Evolutionary conservation across 2,113 vertebrate genomes (phyloP).

Genomic region (Oryzias curvinotus): DNA sequence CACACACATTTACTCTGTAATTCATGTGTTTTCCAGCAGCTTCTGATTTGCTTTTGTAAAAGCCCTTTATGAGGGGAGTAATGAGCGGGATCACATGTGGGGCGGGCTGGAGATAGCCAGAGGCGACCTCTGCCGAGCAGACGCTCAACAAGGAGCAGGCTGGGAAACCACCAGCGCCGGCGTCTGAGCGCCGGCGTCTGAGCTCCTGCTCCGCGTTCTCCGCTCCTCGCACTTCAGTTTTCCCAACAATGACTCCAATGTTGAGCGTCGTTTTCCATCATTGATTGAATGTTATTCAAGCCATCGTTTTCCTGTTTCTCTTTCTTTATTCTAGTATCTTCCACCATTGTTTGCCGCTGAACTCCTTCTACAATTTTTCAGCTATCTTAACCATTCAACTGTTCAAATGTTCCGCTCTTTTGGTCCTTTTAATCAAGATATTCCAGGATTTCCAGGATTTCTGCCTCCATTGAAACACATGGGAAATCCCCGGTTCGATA

Average conservation of each 20-base stretch:
- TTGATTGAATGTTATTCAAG: too few relatives aligned
- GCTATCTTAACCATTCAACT: too few relatives aligned
- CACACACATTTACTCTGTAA: slow-evolving; percentile 16
- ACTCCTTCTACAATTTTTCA: too few relatives aligned
- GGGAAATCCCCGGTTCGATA: too few relatives aligned
- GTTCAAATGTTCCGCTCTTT: too few relatives aligned
- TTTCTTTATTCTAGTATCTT: too few relatives aligned
- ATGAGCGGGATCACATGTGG: slow-evolving; percentile 53
- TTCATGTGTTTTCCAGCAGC: slow-evolving; percentile 6
- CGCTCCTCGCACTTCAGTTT: slow-evolving; percentile 20
- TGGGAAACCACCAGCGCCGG: slow-evolving; percentile 24
- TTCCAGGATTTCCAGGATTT: too few relatives aligned
- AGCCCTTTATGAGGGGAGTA: slow-evolving; percentile 44
- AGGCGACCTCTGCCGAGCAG: slow-evolving; percentile 48
- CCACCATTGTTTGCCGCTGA: too few relatives aligned
- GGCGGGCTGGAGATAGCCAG: slow-evolving; percentile 36
- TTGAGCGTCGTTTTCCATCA: slow-evolving; percentile 18
- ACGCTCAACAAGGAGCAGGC: slow-evolving; percentile 47
- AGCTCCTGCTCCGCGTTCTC: slow-evolving; percentile 20
- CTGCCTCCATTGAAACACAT: too few relatives aligned
- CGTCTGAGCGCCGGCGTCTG: slow-evolving; percentile 32
- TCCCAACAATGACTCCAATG: slow-evolving; percentile 10
- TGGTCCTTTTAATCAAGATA: too few relatives aligned
- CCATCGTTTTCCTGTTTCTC: too few relatives aligned
- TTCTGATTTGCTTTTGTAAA: slow-evolving; percentile 35